Evolutionary conservation across 2,888 invertebrate species (phyloP).

Genomic region (Strigamia crassipes): DNA sequence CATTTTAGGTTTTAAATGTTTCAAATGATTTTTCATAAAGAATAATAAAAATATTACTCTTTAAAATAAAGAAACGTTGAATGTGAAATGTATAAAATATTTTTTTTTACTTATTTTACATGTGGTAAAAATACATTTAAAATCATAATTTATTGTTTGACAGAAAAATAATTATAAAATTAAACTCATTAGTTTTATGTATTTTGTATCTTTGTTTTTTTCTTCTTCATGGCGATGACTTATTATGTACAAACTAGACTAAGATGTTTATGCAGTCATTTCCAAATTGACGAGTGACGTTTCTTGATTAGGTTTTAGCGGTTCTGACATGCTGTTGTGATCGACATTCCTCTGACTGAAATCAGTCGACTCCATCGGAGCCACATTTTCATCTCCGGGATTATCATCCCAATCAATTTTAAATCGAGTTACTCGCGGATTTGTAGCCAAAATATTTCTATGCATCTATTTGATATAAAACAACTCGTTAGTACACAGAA

Average conservation of each 20-base stretch:
- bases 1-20: too few relatives aligned
- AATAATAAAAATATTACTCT: too few relatives aligned
- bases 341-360: slow-evolving; percentile 48
- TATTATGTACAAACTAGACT: not conserved
- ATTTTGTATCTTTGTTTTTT: not conserved
- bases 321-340: slow-evolving; percentile 49
- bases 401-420: slow-evolving; percentile 89
- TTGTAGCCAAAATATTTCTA: slow-evolving; percentile 81
- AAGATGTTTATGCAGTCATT: not conserved
- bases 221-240: not conserved
- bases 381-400: slow-evolving; percentile 50
- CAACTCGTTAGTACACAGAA: not conserved
- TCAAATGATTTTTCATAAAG: too few relatives aligned
- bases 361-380: slow-evolving; percentile 49
- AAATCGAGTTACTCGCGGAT: slow-evolving; percentile 93
- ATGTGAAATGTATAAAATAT: not conserved
- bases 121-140: not conserved
- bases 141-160: slow-evolving; percentile 2
- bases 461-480: slow-evolving; percentile 62
- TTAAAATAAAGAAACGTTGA: too few relatives aligned
- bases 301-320: slow-evolving; percentile 47
- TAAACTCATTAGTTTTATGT: not conserved
- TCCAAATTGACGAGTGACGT: not conserved
- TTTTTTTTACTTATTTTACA: not conserved
- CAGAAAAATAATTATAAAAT: not conserved